Evolutionary conservation across 1,140 invertebrate species (phyloP).

Genomic region (Oryctes rhinoceros): DNA sequence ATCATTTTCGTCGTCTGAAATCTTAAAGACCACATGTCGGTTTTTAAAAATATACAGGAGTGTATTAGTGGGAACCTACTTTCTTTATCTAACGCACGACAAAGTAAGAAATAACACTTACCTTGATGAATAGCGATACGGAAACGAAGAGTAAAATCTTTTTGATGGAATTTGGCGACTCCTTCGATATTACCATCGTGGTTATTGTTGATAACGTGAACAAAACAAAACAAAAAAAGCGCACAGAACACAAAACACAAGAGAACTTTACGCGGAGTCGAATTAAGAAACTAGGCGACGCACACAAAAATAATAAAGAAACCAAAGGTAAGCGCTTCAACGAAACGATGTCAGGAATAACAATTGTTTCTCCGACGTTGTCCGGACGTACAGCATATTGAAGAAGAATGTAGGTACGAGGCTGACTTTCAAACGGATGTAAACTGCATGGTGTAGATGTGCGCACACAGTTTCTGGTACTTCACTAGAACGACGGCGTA

Average conservation of each 20-base stretch:
- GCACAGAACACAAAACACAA: conserved; percentile 12
- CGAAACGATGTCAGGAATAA: conserved; percentile 20
- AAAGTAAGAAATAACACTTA: conserved; percentile 17
- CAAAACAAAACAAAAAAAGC: background rate
- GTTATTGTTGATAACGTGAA: background rate
- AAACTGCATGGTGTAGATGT: background rate
- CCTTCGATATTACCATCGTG: background rate
- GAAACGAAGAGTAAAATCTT: background rate
- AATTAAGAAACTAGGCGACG: background rate
- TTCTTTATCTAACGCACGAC: background rate
- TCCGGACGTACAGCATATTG: conserved; percentile 17
- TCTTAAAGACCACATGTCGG: conserved; percentile 1
- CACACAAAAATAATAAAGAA: background rate
- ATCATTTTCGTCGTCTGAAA: background rate
- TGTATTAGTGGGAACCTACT: background rate
- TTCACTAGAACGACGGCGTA: background rate
- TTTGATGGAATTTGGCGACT: conserved; percentile 15
- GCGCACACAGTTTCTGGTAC: background rate
- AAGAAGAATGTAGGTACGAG: conserved; percentile 1
- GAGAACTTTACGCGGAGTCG: background rate
- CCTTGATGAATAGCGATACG: conserved; percentile 1
- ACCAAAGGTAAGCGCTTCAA: conserved; percentile 4
- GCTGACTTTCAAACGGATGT: background rate
- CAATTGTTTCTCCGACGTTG: conserved; percentile 15
- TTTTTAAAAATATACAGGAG: conserved; percentile 13